Conservation (phyloP, 2,797 vertebrate species). For the Macrochelys suwanniensis region DNA sequence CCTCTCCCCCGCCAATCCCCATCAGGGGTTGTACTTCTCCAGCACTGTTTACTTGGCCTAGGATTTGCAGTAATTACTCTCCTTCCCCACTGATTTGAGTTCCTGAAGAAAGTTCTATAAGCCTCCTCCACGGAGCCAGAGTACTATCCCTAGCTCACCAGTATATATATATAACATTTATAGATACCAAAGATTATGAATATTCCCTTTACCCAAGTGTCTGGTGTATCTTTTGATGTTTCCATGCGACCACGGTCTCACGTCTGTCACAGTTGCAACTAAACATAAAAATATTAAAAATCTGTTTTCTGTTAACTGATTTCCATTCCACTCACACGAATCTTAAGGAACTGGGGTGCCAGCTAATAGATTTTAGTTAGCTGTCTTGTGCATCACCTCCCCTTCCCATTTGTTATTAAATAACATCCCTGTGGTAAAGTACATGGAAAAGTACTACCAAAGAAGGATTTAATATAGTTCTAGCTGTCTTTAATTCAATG, state of each 20-base stretch:
- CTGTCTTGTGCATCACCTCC: background rate
- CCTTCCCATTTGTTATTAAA: background rate
- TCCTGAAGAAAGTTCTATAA: background rate
- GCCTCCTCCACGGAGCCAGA: no score
- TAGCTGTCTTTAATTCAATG: background rate
- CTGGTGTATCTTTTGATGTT: no score
- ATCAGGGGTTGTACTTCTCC: background rate
- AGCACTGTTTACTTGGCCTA: background rate
- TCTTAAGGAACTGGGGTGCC: background rate
- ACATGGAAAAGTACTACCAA: background rate
- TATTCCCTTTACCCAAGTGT: no score
- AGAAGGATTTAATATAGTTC: background rate
- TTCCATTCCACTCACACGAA: background rate
- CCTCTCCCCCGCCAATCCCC: no score
- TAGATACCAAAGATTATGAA: no score
- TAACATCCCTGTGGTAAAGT: background rate
- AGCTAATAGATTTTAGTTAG: background rate
- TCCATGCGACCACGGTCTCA: no score
- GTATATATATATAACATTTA: background rate
- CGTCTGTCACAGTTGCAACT: no score
- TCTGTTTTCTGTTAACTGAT: background rate
- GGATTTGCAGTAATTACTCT: background rate
- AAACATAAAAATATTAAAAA: no score
- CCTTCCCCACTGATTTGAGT: background rate
- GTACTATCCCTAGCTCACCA: no score